Base-by-base conservation (phyloP, 2,797 vertebrate species). In the Prunella strophiata region DNA sequence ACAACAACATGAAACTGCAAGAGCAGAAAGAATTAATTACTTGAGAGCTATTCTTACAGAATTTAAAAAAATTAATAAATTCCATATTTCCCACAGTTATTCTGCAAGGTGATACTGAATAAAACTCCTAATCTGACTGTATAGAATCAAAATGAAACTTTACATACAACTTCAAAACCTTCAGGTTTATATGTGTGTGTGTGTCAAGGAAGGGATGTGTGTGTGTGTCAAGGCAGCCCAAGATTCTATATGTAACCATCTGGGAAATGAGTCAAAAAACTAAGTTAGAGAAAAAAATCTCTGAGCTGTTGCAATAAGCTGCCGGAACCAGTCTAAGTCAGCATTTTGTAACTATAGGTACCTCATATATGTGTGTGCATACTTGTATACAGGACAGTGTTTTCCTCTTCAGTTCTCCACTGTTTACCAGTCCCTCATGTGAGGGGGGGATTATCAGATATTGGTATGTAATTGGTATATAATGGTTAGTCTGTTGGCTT, bases 261-360 rank as follows among this genome's bases (percentile, higher is more conserved):
- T 84, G 66, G 58, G 66, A 93, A 94, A 50, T 63, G 26, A 89
- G 47, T 94, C 26, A 84, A 93, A 77, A 93, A 87, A 43, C n/a
- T 22, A 48, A 81, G 45, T 79, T n/a, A 73, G 66, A 72, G 81
- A 83, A 75, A 75, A 16, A 66, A 59, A 17, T 47, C 45, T 63
- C 48, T 80, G 61, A 42, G 42, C 58, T 71, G 34, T 57, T 87
- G 45, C 40, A 74, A 42, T 59, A 62, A 88, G n/a, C 27, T 70
- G 40, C 38, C 38, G 45, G 50, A 81, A 75, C 18, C 13, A 73
- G 16, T 14, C 5, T 34, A 74, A 80, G 10, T 55, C 72, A 72
- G 48, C 29, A 21, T 82, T 80, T 85, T 63, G n/a, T 9, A 78
- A 27, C 26, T 68, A 19, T 5, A 62, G 18, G 16, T 65, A 18